Base-by-base conservation (phyloP, 2,113 vertebrate genomes). In the Mesocricetus auratus region DNA sequence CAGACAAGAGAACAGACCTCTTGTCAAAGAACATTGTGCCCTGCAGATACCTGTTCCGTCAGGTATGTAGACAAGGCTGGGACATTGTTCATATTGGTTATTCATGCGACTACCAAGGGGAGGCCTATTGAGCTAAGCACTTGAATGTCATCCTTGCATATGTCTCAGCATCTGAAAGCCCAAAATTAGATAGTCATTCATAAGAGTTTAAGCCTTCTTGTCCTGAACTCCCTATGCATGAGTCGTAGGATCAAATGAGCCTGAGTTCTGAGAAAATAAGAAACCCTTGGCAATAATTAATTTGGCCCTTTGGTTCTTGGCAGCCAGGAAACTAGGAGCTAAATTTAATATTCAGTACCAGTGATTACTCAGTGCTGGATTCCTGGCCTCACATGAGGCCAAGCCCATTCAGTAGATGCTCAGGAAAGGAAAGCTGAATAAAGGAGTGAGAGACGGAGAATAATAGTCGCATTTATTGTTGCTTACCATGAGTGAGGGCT, bases 291-390 rank as follows among this genome's bases (percentile, higher is more conserved):
- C 92, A 95, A 95, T 97, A 92, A 97, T 97, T 98, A 86, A 93
- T 96, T 75, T 83, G 86, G 68, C 77, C 92, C 91, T 95, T 89
- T 95, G 94, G 73, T 89, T 68, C 68, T 86, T 95, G 89, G 86
- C 91, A 97, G 71, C 86, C 73, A 93, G 77, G 56, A 97, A 96
- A 45, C 93, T 94, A 90, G 90, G 89, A 97, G 95, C 86, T 95
- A 94, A 95, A 95, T 95, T 97, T 97, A 97, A 91, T 96, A 95
- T 94, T 95, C 90, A 86, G 29, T 94, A 85, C 69, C 86, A 86
- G 68, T 95, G 88, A 96, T 97, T 75, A 82, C 78, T 39, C n/a
- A 3, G 17, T 71, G 22, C 71, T 91, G 62, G 47, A 89, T 96
- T 90, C 82, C 86, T 89, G 85, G 88, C 85, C 95, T 94, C 66